Evolutionary conservation across 1,140 invertebrate genomes (phyloP).

Genomic region (Polypedilum vanderplanki): DNA sequence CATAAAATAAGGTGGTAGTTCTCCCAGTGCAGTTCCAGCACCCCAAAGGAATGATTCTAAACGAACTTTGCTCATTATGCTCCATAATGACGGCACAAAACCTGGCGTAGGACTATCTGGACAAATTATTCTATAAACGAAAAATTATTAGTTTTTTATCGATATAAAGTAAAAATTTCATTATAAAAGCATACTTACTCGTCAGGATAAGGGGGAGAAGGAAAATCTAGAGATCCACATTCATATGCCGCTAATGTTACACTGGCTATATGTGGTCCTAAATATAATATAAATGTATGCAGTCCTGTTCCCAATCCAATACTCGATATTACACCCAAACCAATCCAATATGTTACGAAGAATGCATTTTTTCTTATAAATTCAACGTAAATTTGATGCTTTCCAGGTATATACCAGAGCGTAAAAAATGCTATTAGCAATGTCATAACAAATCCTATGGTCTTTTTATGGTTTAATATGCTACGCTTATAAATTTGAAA

Average conservation of each 20-base stretch:
- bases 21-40: constrained; percentile 92
- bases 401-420: constrained; percentile 45
- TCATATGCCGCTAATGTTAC: constrained; percentile 99
- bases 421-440: constrained; percentile 44
- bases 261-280: constrained; percentile 85
- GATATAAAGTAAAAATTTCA: constrained; percentile 23
- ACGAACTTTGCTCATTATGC: constrained; percentile 94
- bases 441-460: constrained; percentile 41
- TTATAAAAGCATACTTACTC: constrained; percentile 50
- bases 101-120: constrained; percentile 54
- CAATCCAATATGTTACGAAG: constrained; percentile 91
- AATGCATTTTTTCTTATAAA: constrained; percentile 47
- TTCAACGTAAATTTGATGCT: constrained; percentile 45
- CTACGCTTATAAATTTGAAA: constrained; percentile 51
- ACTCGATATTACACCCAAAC: constrained; percentile 91
- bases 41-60: constrained; percentile 98
- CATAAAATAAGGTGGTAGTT: constrained; percentile 96
- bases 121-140: constrained; percentile 62
- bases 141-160: constrained; percentile 32
- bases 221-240: constrained; percentile 90
- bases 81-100: constrained; percentile 62
- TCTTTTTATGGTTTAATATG: constrained; percentile 48
- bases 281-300: constrained; percentile 95
- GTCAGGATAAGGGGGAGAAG: constrained; percentile 83
- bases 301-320: constrained; percentile 96